These are phyloP conservation scores for Trichechus manatus DNA, from an alignment of 2,113 vertebrate genomes.

Conservation along the genomic window DNA sequence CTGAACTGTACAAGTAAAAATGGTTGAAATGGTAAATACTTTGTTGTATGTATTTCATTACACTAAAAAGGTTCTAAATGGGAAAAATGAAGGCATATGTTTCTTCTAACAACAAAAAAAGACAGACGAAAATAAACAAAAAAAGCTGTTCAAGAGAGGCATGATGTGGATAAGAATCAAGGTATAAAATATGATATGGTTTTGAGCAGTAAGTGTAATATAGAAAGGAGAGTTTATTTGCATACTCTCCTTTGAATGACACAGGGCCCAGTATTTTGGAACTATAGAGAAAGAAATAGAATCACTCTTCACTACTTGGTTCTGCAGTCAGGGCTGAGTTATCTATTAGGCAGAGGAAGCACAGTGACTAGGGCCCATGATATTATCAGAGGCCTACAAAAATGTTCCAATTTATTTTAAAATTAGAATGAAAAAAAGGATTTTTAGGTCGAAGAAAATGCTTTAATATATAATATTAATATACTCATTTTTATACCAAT, in stretches of 20 bases:
- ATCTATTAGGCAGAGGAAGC: background rate
- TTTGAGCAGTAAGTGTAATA: background rate
- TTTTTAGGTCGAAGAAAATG: constrained; percentile 32
- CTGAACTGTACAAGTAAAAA: background rate
- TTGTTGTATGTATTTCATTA: background rate
- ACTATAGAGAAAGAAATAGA: background rate
- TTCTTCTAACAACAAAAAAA: background rate
- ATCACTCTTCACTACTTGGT: background rate
- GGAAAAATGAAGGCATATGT: background rate
- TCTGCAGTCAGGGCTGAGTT: background rate
- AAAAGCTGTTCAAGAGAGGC: background rate
- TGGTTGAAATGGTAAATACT: background rate
- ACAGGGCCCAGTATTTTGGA: background rate
- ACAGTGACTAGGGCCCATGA: background rate
- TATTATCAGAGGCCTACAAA: background rate
- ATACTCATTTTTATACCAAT: constrained; percentile 42
- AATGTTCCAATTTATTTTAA: constrained; percentile 50
- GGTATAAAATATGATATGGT: background rate
- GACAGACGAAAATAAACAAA: background rate
- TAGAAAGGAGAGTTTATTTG: background rate
- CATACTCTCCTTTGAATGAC: background rate
- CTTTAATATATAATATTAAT: constrained; percentile 32
- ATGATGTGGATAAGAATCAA: background rate
- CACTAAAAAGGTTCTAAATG: background rate
- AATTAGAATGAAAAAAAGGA: constrained; percentile 41